Evolutionary conservation across 2,797 vertebrate species (phyloP).

Genomic region (Pipistrellus pipistrellus): DNA sequence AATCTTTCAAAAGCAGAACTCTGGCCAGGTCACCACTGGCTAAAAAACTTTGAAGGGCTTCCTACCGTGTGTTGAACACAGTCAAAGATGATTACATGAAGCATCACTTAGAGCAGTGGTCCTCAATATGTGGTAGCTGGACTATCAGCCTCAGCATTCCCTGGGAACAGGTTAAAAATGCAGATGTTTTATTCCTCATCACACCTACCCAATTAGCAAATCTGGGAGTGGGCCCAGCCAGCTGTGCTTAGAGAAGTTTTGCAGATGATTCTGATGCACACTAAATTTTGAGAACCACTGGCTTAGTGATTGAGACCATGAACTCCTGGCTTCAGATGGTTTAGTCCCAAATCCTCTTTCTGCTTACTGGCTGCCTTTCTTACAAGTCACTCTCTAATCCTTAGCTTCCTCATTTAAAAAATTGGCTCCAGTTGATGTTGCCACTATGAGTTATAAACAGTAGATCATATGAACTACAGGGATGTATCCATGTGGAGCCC

Average conservation of each 20-base stretch:
- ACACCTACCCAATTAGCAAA: neutral
- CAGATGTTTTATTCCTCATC: neutral
- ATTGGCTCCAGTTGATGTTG: neutral
- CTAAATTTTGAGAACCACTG: neutral
- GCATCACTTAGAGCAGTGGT: neutral
- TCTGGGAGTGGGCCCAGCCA: neutral
- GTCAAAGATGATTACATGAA: neutral
- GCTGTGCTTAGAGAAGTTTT: neutral
- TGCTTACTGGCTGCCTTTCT: neutral
- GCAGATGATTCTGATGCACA: neutral
- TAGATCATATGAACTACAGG: neutral
- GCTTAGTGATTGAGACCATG: neutral
- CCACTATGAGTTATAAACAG: neutral
- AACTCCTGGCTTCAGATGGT: neutral
- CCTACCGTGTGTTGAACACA: neutral
- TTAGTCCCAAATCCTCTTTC: neutral
- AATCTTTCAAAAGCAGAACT: slow-evolving; percentile 30
- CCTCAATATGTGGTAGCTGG: neutral
- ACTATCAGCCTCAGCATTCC: neutral
- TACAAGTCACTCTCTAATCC: neutral
- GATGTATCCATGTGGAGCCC: neutral
- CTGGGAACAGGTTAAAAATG: neutral
- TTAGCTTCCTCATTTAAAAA: slow-evolving; percentile 9
- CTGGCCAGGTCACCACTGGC: neutral
- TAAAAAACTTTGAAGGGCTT: slow-evolving; percentile 5